Base-by-base conservation (phyloP, 2,113 vertebrate genomes). In the Pachypanchax playfairii region DNA sequence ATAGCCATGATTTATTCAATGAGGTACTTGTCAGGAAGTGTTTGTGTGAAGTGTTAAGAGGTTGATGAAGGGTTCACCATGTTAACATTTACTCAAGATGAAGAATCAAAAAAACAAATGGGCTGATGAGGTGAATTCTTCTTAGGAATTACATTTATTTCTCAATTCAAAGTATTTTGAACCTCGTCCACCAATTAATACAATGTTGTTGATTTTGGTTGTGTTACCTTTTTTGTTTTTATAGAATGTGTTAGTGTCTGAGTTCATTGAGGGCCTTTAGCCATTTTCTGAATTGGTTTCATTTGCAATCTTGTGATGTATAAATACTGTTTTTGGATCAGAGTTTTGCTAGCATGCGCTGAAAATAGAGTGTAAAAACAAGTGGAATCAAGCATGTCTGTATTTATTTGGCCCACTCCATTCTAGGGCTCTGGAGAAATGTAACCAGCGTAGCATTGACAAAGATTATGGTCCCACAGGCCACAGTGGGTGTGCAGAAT, bases 1-100 rank as follows among this genome's bases (percentile, higher is more conserved):
- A 87, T 89, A 88, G 61, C 78, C 84, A 86, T 91, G 65, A 90
- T 90, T 89, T 87, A 87, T 86, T 88, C 83, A 90, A 75, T 89
- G 73, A 77, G 82, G 70, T 49, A 76, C 84, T 79, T 81, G 65
- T 83, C 73, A 84, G 82, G 84, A 85, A 87, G 83, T 73, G 75
- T 71, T 70, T 64, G 71, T 82, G 53, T 83, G 64, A 72, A 72
- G 79, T 76, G 80, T 81, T 82, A 71, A 73, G 62, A 77, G 77
- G 78, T 65, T 73, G 79, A 79, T 82, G 80, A 79, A 69, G 81
- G 49, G 43, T 71, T 54, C 71, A 70, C 73, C 59, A 49, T 62
- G 31, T 66, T 43, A 55, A 50, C 54, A 61, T 77, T 70, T 72
- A 31, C 58, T 38, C 62, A 12, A 77, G 62, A 74, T 54, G 20